phyloP scores from a whole-genome alignment of 2,797 vertebrate species.

The Gymnocypris eckloni region DNA sequence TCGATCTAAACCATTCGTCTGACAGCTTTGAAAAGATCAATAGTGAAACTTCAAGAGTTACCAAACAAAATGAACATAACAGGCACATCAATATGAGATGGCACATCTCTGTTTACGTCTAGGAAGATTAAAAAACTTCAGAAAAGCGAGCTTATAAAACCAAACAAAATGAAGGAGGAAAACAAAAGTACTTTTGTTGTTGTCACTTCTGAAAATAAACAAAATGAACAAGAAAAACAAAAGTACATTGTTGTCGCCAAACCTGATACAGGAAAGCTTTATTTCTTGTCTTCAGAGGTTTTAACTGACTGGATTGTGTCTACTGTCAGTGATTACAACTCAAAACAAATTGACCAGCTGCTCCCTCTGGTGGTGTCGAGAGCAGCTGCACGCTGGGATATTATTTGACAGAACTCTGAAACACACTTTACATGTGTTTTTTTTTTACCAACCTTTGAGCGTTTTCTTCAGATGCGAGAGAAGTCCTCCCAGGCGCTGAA shows the following conservation, averaged over 20 bases:
- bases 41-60: conserved; percentile 35
- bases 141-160: not conserved
- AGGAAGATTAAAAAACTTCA: not conserved
- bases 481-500: conserved; percentile 94
- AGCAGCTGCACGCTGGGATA: not conserved
- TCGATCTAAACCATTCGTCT: conserved; percentile 10
- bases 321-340: not conserved
- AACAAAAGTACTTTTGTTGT: too few relatives aligned
- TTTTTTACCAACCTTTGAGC: conserved; percentile 85
- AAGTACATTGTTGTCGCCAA: too few relatives aligned
- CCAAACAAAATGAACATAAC: conserved; percentile 33
- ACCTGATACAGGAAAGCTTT: not conserved
- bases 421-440: not conserved
- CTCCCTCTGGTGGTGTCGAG: conserved; percentile 54
- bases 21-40: conserved; percentile 27
- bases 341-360: conserved; percentile 36
- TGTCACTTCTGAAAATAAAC: too few relatives aligned
- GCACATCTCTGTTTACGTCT: not conserved
- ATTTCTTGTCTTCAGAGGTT: not conserved
- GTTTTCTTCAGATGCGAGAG: conserved; percentile 96
- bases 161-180: too few relatives aligned
- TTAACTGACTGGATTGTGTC: not conserved
- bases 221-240: too few relatives aligned
- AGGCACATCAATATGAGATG: not conserved
- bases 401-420: not conserved